These are phyloP conservation scores for Apis florea DNA, from an alignment of 1,140 invertebrate genomes.

Conservation along the genomic window DNA sequence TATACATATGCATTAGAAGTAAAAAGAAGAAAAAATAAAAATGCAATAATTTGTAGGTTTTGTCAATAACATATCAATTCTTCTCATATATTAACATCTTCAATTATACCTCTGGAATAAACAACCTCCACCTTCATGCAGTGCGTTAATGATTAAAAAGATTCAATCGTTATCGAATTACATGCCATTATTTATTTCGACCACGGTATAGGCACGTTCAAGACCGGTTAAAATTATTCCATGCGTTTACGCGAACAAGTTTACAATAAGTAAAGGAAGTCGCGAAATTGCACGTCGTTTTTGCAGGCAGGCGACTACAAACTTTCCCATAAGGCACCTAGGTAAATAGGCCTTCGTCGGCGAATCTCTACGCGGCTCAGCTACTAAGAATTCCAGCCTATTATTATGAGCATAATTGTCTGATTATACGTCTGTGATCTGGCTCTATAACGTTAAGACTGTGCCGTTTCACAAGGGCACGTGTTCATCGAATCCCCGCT, in stretches of 20 bases:
- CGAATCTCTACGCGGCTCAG: constrained; percentile 23
- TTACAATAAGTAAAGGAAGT: constrained; percentile 15
- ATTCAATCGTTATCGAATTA: constrained; percentile 5
- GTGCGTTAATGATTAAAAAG: not conserved
- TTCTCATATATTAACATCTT: not conserved
- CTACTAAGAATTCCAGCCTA: constrained; percentile 55
- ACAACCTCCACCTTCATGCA: not conserved
- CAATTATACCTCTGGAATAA: not conserved
- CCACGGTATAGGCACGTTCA: not conserved
- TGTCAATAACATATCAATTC: too few species aligned
- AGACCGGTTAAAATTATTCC: constrained; percentile 22
- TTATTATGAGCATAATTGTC: constrained; percentile 60
- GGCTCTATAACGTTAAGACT: not conserved
- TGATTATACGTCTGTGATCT: constrained; percentile 63
- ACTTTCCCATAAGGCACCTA: constrained; percentile 54
- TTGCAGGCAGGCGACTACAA: constrained; percentile 19
- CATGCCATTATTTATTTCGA: not conserved
- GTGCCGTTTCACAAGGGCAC: not conserved
- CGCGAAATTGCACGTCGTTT: constrained; percentile 40
- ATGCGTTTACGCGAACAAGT: constrained; percentile 11
- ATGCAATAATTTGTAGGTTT: too few species aligned
- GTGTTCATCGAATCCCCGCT: constrained; percentile 1
- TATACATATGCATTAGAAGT: too few species aligned
- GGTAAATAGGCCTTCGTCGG: constrained; percentile 13
- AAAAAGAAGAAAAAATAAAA: too few species aligned